These are phyloP conservation scores for Pitta sordida DNA, from an alignment of 2,113 vertebrate species.

Conservation along the genomic window DNA sequence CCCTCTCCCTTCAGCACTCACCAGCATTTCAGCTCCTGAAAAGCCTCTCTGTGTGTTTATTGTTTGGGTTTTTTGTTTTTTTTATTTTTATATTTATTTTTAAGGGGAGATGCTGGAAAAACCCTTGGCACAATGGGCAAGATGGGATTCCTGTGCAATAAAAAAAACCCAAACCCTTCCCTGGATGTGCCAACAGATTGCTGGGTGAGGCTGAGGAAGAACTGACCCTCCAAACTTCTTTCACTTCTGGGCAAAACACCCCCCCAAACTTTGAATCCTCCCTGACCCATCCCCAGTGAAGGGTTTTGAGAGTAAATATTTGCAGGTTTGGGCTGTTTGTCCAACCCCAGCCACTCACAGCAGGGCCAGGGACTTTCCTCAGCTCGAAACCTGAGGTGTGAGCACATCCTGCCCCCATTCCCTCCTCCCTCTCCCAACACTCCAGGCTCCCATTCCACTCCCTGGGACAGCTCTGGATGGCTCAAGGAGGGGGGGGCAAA, in stretches of 20 bases:
- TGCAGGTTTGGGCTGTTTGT: background rate
- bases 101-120: background rate
- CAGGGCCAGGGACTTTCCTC: background rate
- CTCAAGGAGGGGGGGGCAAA: no score
- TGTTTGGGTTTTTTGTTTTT: background rate
- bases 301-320: background rate
- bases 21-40: background rate
- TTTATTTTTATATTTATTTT: no score
- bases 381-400: background rate
- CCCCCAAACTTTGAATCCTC: background rate
- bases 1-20: background rate
- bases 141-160: background rate
- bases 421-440: background rate
- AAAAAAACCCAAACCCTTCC: fast-evolving
- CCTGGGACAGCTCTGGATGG: no score
- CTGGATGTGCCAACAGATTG: fast-evolving
- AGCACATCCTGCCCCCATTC: background rate
- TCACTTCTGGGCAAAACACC: background rate
- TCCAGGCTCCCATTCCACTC: fast-evolving
- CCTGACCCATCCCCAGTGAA: background rate
- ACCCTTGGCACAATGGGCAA: background rate
- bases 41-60: background rate
- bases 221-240: background rate
- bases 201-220: background rate
- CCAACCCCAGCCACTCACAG: background rate